Evolutionary conservation across 2,888 invertebrate genomes (phyloP), one percentile per base, ranked within the genome.

Genomic region (Spodoptera exigua): DNA sequence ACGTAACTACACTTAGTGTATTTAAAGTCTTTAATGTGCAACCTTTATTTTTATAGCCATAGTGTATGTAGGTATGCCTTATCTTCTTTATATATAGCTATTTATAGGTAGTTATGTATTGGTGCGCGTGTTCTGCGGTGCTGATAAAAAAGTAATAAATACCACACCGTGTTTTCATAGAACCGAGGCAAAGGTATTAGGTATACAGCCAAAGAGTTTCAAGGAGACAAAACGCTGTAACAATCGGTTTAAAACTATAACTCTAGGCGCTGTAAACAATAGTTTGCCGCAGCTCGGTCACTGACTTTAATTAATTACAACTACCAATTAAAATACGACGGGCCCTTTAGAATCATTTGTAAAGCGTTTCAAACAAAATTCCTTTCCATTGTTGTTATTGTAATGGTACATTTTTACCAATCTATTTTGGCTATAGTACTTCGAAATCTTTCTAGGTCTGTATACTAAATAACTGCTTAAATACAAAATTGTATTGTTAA

Each of bases 291-390:
- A 70, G 72, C 68, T 77, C 84, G 83, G 84, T 84, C 84, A 85
- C 70, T 82, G 83, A 81, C 84, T 82, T 81, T 85, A 82, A 87
- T 86, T 86, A 84, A 84, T 80, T 82, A 82, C 79, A 62, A 75
- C 73, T 74, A 73, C 74, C 82, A 81, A 96, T 84, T 82, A 83
- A 79, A 70, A 65, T 69, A 68, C 61, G 44, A 37, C 66, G 60
- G 77, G 64, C 77, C 80, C 76, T 78, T 78, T 70, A 55, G 62
- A 64, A 61, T 51, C 75, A 70, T 68, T 68, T 63, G 58, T 63
- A 55, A 49, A 57, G 39, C 51, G 52, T 61, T 63, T 51, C 53
- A 41, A 49, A 55, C 55, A 44, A 59, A 64, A 65, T 75, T 74
- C 62, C 48, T 57, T 59, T 56, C 46, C 47, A 49, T 74, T 76